Evolutionary conservation across 2,888 invertebrate genomes (phyloP).

Genomic region (Eumerus sabulonum): DNA sequence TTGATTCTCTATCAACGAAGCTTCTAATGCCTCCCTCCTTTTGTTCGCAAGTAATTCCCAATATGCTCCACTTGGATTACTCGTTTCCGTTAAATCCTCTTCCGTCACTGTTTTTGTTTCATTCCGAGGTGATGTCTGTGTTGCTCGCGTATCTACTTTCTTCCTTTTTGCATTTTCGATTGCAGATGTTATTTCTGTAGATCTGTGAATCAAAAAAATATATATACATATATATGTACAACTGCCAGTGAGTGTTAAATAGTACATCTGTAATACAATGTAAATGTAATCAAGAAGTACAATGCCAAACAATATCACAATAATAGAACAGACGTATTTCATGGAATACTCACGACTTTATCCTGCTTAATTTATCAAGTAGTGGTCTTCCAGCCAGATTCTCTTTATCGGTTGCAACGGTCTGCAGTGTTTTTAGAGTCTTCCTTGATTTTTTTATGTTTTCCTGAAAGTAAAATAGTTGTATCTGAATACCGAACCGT

Average conservation of each 20-base stretch:
- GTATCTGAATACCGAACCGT: background rate
- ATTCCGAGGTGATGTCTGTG: constrained; percentile 77
- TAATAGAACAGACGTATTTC: background rate
- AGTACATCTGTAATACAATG: no score
- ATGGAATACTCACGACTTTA: constrained; percentile 79
- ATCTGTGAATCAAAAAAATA: constrained; percentile 70
- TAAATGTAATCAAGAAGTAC: no score
- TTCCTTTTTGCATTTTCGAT: constrained; percentile 78
- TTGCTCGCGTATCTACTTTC: constrained; percentile 79
- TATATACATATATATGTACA: no score
- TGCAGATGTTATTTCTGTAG: constrained; percentile 72
- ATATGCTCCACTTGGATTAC: constrained; percentile 86
- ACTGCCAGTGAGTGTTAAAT: no score
- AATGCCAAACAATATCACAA: no score
- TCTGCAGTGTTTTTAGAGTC: constrained; percentile 87
- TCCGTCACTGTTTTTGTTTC: constrained; percentile 80
- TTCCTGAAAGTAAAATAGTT: constrained; percentile 77
- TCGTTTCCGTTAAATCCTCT: constrained; percentile 85
- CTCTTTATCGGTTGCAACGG: constrained; percentile 86
- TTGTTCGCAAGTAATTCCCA: constrained; percentile 89
- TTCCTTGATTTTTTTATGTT: constrained; percentile 83
- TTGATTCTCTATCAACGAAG: constrained; percentile 86
- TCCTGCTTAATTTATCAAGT: constrained; percentile 81
- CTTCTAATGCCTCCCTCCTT: constrained; percentile 85
- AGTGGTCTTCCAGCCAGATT: constrained; percentile 85